These are phyloP conservation scores for Meiosimyza platycephala DNA, from an alignment of 2,888 invertebrate genomes.

Conservation along the genomic window DNA sequence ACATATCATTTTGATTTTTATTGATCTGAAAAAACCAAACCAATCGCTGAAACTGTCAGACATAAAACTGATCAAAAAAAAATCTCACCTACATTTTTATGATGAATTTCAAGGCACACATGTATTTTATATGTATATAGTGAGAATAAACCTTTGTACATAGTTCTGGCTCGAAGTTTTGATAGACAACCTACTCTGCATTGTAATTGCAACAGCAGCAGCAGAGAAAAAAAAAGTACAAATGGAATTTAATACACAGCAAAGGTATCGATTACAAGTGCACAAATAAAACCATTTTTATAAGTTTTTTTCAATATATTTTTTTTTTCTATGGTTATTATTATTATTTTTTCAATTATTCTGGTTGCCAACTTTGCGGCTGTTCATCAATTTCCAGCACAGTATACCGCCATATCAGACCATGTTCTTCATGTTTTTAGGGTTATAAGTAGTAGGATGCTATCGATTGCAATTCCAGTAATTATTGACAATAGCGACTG, in stretches of 20 bases:
- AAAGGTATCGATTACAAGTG: constrained; percentile 32
- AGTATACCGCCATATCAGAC: not conserved
- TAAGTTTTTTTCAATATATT: not conserved
- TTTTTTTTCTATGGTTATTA: not conserved
- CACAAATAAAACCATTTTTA: constrained; percentile 23
- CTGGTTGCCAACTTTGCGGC: constrained; percentile 6
- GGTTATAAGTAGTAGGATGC: constrained; percentile 2
- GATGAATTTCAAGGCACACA: too few species aligned
- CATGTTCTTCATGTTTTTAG: constrained; percentile 13
- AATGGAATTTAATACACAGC: constrained; percentile 23
- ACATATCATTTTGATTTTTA: too few species aligned
- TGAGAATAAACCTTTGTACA: not conserved
- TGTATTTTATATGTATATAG: too few species aligned
- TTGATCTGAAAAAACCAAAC: too few species aligned
- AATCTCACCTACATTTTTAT: too few species aligned
- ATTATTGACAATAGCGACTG: constrained; percentile 20
- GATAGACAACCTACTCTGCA: constrained; percentile 9
- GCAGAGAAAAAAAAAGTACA: not conserved
- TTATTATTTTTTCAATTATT: not conserved
- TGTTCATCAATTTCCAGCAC: constrained; percentile 8
- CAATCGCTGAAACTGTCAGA: too few species aligned
- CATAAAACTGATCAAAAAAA: too few species aligned
- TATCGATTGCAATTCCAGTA: constrained; percentile 31
- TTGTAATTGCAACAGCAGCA: not conserved
- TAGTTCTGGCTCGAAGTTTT: not conserved